Percentiles rank a stretch among this genome's conserved stretches.
These are phyloP conservation scores for Eristalis tenax DNA, from an alignment of 2,888 invertebrate genomes.

Conservation along the genomic window DNA sequence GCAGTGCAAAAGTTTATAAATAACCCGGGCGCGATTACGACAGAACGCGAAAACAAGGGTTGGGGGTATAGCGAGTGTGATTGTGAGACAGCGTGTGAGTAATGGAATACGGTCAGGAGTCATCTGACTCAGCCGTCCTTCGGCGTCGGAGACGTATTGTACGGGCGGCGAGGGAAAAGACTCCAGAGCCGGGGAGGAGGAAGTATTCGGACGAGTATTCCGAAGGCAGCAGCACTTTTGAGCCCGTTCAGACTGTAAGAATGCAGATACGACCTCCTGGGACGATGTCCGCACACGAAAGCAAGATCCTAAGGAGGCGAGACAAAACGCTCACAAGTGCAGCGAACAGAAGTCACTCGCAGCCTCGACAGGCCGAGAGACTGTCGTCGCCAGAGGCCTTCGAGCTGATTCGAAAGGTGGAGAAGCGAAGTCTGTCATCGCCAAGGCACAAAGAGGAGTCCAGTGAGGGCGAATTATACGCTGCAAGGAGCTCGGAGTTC, in stretches of 20 bases:
- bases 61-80: constrained; percentile 7
- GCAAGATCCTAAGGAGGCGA: constrained; percentile 79
- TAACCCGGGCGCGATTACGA: constrained; percentile 44
- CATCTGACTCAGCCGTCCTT: constrained; percentile 81
- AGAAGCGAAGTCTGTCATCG: constrained; percentile 79
- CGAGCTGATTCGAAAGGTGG: constrained; percentile 75
- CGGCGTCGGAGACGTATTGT: constrained; percentile 85
- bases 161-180: constrained; percentile 84
- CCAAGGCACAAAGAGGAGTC: constrained; percentile 80
- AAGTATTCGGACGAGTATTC: constrained; percentile 74
- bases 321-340: constrained; percentile 78
- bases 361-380: constrained; percentile 78
- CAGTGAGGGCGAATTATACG: constrained; percentile 77
- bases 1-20: constrained; percentile 52
- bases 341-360: constrained; percentile 81
- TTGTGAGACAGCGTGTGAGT: constrained; percentile 6
- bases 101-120: constrained; percentile 73
- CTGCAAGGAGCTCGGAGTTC: constrained; percentile 25
- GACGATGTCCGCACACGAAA: constrained; percentile 78
- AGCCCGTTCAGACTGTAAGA: constrained; percentile 74
- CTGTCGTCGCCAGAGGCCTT: constrained; percentile 77
- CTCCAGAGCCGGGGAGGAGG: constrained; percentile 81
- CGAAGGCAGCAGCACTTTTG: constrained; percentile 73
- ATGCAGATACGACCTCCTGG: constrained; percentile 78
- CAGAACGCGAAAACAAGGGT: constrained; percentile 18